Evolutionary conservation across 2,113 vertebrate species (phyloP).

Genomic region (Odontesthes bonariensis): DNA sequence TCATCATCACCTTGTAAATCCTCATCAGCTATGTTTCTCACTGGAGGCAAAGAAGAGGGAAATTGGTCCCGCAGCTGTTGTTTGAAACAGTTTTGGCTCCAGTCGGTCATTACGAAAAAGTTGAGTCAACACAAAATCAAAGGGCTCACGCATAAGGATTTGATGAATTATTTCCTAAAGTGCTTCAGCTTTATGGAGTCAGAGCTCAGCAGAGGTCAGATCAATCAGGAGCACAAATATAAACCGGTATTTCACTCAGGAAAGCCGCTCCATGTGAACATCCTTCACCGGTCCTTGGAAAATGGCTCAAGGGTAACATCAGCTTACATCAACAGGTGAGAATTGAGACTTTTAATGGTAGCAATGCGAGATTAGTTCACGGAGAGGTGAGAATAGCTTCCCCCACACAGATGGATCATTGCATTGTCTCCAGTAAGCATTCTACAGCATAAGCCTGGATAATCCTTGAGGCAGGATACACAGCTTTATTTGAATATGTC

Average conservation of each 20-base stretch:
- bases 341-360: slow-evolving; percentile 59
- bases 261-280: slow-evolving; percentile 36
- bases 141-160: slow-evolving; percentile 47
- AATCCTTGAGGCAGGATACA: slow-evolving; percentile 56
- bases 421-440: slow-evolving; percentile 58
- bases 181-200: slow-evolving; percentile 54
- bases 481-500: slow-evolving; percentile 50
- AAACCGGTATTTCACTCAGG: slow-evolving; percentile 38
- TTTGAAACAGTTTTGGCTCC: slow-evolving; percentile 54
- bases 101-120: slow-evolving; percentile 63
- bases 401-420: slow-evolving; percentile 38
- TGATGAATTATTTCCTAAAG: slow-evolving; percentile 61
- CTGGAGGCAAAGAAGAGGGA: slow-evolving; percentile 62
- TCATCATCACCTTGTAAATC: slow-evolving; percentile 50
- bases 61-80: slow-evolving; percentile 58
- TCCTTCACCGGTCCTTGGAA: slow-evolving; percentile 51
- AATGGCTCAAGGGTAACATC: slow-evolving; percentile 37
- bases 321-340: slow-evolving; percentile 62
- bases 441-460: slow-evolving; percentile 39
- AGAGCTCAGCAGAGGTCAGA: slow-evolving; percentile 67
- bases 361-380: slow-evolving; percentile 65
- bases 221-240: slow-evolving; percentile 44
- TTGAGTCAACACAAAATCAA: slow-evolving; percentile 58
- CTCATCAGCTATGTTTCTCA: slow-evolving; percentile 44
- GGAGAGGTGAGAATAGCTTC: slow-evolving; percentile 51